Evolutionary conservation across 2,888 invertebrate species (phyloP), one percentile per base, ranked within the genome.

Genomic region (Phortica magna): DNA sequence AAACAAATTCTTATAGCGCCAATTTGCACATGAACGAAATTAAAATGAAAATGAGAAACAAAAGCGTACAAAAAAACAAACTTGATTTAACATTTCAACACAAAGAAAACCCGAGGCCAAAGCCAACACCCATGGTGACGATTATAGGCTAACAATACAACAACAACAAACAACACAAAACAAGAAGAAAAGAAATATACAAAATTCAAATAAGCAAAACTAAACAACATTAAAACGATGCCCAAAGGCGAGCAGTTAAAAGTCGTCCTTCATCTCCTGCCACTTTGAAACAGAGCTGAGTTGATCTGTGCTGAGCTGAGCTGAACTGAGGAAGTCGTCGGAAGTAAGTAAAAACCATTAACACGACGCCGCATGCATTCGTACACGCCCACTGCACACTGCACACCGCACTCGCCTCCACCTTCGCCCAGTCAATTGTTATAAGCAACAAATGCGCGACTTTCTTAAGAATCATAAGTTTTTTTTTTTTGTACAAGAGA

Each of bases 51-150:
- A 61, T 22, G 19, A 61, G 17, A 2, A 17, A 3, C 9, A 1
- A 59, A 61, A 61, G 4, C 10, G 9, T 6, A 7, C n/a, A 22
- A 6, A 17, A 61, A 39, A 65, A 10, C 41, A 42, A 42, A 67
- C 9, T 12, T 6, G 10, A 79, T 85, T 86, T 83, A 83, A 73
- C 84, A 83, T 79, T 83, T 81, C 77, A 79, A 80, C 82, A 77
- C 55, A 79, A 80, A 43, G 77, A 68, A 76, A 53, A 59, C 65
- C 39, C 12, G 59, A 72, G 72, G 61, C 12, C 42, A 72, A 78
- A 76, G 55, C 70, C 12, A 80, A 87, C 89, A 88, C 89, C 89
- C 89, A 84, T 84, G 88, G 89, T 89, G 89, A 89, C 89, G 88
- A 89, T 89, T 89, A 88, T 87, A 83, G 78, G 41, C 31, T 19